Percentiles rank a stretch among this genome's conserved stretches.
These are phyloP conservation scores for Blastomussa wellsi DNA, from an alignment of 92 coral and sea anemone genomes.

Conservation along the genomic window DNA sequence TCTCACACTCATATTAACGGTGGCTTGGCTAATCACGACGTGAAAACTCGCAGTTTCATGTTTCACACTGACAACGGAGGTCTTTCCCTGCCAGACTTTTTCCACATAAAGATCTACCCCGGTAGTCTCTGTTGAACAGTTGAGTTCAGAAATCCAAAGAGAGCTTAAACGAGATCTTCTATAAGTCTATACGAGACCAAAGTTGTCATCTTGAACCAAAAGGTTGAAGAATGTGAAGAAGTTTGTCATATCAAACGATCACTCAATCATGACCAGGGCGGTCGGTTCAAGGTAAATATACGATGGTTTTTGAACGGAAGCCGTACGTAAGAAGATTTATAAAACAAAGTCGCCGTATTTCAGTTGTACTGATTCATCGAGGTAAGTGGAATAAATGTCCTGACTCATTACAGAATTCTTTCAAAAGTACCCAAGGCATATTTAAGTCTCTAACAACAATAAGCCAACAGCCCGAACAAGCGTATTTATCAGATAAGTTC, in stretches of 20 bases:
- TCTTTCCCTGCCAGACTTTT: background rate
- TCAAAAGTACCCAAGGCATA: background rate
- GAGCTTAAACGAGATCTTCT: background rate
- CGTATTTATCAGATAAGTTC: background rate
- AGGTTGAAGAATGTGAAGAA: slow-evolving; percentile 3
- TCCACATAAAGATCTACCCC: background rate
- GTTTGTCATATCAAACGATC: background rate
- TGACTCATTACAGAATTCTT: background rate
- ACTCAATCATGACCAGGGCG: background rate
- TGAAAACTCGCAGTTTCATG: background rate
- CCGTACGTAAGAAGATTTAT: background rate
- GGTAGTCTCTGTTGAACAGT: background rate
- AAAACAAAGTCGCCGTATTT: slow-evolving; percentile 7
- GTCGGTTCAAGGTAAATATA: slow-evolving; percentile 1
- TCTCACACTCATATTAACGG: background rate
- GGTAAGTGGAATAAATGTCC: background rate
- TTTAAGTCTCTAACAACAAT: background rate
- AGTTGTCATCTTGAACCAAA: background rate
- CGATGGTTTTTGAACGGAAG: slow-evolving; percentile 10
- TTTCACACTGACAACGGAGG: background rate
- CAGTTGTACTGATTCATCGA: background rate
- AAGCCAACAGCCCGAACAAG: background rate
- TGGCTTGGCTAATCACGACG: background rate
- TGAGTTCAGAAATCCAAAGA: slow-evolving; percentile 2
- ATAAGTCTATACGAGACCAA: background rate